Evolutionary conservation across 2,113 vertebrate species (phyloP).

Genomic region (Sylvietta virens): DNA sequence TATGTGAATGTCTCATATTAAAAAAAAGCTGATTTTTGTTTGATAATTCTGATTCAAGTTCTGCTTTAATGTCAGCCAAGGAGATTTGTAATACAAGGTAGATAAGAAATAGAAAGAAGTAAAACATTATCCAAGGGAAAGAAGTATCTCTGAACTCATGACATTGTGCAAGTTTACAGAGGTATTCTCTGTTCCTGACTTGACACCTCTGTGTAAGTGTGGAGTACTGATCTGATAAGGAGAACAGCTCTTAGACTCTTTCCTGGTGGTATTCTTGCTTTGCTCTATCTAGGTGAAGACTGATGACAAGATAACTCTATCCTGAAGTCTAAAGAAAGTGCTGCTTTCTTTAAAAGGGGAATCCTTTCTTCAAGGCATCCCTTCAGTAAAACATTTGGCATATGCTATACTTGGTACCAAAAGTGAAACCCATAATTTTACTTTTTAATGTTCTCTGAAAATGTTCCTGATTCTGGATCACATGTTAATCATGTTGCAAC

Average conservation of each 20-base stretch:
- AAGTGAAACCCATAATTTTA: not conserved
- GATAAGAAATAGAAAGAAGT: not conserved
- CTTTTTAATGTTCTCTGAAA: not conserved
- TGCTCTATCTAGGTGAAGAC: not conserved
- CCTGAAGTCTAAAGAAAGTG: not conserved
- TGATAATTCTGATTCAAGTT: not conserved
- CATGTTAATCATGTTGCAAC: not conserved
- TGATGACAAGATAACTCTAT: not conserved
- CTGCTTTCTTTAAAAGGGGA: not conserved
- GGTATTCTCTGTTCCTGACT: not conserved
- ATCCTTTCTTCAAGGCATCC: not conserved
- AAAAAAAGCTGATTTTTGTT: not conserved
- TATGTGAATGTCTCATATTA: not conserved
- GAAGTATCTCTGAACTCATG: not conserved
- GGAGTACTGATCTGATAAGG: not conserved
- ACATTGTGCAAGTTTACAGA: not conserved
- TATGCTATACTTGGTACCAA: not conserved
- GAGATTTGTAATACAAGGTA: not conserved
- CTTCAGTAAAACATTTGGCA: not conserved
- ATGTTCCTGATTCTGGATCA: not conserved
- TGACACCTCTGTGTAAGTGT: rapidly evolving
- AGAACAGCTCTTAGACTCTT: not conserved
- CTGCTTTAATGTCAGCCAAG: not conserved
- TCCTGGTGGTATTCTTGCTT: not conserved
- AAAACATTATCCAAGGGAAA: not conserved